Evolutionary conservation across 35 echinoderm and acorn worm genomes (phyloP).

Genomic region (Ophiothrix spiculata): DNA sequence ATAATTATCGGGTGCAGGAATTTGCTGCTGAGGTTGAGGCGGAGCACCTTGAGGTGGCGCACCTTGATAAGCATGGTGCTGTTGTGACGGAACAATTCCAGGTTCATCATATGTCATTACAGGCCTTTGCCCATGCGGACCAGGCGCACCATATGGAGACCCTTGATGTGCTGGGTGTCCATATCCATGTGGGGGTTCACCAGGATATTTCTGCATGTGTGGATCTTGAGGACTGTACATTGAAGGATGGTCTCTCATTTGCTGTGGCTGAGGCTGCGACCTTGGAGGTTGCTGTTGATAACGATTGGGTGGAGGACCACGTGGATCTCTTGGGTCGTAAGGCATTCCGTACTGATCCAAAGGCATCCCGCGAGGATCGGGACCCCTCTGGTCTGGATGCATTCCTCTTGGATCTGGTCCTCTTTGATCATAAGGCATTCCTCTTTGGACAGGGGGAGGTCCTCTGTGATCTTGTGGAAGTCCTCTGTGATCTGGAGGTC

Average conservation of each 20-base stretch:
- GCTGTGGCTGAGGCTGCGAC: neutral
- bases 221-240: slow-evolving; percentile 5
- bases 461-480: slow-evolving; percentile 38
- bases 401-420: slow-evolving; percentile 11
- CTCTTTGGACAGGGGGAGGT: slow-evolving; percentile 28
- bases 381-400: neutral
- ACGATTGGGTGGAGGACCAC: neutral
- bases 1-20: slow-evolving; percentile 33
- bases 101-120: neutral
- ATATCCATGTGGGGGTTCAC: neutral
- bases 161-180: neutral
- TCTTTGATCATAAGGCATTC: slow-evolving; percentile 7
- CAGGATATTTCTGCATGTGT: neutral
- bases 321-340: neutral
- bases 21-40: slow-evolving; percentile 12
- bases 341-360: slow-evolving; percentile 17
- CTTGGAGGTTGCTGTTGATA: neutral
- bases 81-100: neutral
- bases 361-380: neutral
- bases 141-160: neutral
- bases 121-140: neutral
- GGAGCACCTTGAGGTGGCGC: neutral
- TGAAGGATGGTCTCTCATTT: neutral
- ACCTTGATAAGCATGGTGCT: slow-evolving; percentile 15
- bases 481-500: slow-evolving; percentile 26